Percentiles rank a stretch among this genome's conserved stretches.
These are phyloP conservation scores for Periplaneta americana DNA, from an alignment of 1,140 invertebrate genomes.

Conservation along the genomic window DNA sequence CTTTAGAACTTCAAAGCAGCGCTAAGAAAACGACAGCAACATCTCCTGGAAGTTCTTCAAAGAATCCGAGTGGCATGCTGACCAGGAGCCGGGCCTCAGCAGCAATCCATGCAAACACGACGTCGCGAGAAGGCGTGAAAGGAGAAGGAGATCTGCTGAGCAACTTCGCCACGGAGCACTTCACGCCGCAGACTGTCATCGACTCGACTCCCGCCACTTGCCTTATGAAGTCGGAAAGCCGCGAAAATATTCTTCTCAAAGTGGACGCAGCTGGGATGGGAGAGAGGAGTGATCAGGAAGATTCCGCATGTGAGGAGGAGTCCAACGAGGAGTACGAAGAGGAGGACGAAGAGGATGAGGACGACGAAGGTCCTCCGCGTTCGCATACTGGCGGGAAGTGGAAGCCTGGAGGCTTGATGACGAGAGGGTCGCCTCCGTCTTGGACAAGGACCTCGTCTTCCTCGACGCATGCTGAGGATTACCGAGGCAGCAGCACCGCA, in stretches of 20 bases:
- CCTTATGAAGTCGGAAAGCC: neutral
- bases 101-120: neutral
- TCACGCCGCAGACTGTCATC: neutral
- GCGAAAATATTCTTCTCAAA: neutral
- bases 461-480: constrained; percentile 31
- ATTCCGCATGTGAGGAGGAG: neutral
- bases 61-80: neutral
- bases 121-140: neutral
- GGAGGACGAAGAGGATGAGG: constrained; percentile 44
- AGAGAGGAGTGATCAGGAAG: constrained; percentile 20
- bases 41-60: constrained; percentile 3
- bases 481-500: constrained; percentile 23
- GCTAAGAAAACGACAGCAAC: constrained; percentile 41
- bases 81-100: neutral
- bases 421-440: constrained; percentile 17
- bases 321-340: constrained; percentile 19
- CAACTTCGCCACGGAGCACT: neutral
- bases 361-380: constrained; percentile 44
- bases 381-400: constrained; percentile 56
- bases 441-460: constrained; percentile 28
- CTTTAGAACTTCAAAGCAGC: constrained; percentile 75
- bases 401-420: constrained; percentile 47
- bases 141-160: neutral
- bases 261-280: too few relatives aligned
- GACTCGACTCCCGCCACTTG: neutral